Percentiles rank a stretch among this genome's conserved stretches.
Conservation (phyloP, 2,888 invertebrate species). For the Ferdinandea cuprea region DNA sequence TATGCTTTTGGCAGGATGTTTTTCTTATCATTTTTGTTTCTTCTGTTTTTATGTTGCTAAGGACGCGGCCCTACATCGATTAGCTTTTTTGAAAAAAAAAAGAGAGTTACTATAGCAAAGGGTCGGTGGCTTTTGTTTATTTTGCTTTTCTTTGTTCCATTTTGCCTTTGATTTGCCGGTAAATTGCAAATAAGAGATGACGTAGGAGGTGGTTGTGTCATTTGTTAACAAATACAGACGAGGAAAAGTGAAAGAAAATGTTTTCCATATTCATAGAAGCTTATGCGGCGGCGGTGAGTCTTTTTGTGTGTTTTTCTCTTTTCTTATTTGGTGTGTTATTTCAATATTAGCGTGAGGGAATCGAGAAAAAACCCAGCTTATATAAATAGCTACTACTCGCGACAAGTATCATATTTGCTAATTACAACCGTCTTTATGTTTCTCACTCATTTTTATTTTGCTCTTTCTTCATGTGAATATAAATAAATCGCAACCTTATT, state of each 20-base stretch:
- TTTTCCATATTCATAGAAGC: constrained; percentile 78
- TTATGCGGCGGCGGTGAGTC: constrained; percentile 76
- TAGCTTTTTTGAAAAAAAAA: no score
- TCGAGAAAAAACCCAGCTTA: constrained; percentile 8
- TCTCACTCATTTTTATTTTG: constrained; percentile 66
- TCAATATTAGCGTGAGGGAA: constrained; percentile 26
- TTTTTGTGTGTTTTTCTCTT: constrained; percentile 29
- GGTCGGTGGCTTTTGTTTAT: constrained; percentile 54
- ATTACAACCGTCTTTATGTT: constrained; percentile 64
- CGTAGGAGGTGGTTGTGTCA: constrained; percentile 58
- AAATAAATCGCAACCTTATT: constrained; percentile 39
- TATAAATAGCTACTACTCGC: constrained; percentile 22
- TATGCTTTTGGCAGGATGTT: constrained; percentile 9
- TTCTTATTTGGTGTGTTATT: constrained; percentile 25
- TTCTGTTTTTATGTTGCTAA: constrained; percentile 50
- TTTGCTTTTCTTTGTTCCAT: no score
- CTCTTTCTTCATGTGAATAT: constrained; percentile 51
- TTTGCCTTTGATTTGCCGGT: constrained; percentile 50
- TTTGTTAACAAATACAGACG: constrained; percentile 35
- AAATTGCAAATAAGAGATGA: constrained; percentile 40
- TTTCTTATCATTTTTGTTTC: neutral
- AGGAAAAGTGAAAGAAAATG: constrained; percentile 70
- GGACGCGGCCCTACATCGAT: constrained; percentile 57
- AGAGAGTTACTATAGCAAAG: constrained; percentile 59
- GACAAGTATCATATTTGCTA: constrained; percentile 58